phyloP scores from a whole-genome alignment of 2,888 invertebrate genomes.

The Spatulosminthurus flaviceps region DNA sequence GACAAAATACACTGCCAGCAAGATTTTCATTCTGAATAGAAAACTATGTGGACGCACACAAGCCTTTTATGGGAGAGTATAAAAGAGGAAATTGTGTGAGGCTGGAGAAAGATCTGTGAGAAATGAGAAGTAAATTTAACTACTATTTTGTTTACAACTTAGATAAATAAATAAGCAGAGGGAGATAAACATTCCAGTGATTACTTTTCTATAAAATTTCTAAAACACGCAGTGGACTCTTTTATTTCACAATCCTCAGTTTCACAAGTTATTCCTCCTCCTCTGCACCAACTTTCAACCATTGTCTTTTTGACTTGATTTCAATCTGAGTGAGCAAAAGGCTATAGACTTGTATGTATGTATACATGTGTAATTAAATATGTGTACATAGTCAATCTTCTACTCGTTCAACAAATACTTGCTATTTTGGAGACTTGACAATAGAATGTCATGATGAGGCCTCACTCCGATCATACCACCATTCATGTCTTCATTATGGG shows the following conservation, averaged over 20 bases:
- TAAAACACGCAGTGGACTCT: not conserved
- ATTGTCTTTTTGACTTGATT: not conserved
- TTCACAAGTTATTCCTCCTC: not conserved
- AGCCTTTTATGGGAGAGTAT: too few species aligned
- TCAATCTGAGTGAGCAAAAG: not conserved
- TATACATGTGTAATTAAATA: too few species aligned
- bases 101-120: too few species aligned
- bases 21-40: not conserved
- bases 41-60: too few species aligned
- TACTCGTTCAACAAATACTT: not conserved
- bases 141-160: conserved; percentile 10
- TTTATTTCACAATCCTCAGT: not conserved
- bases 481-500: conserved; percentile 14
- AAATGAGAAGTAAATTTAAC: not conserved
- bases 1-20: not conserved
- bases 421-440: not conserved
- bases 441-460: conserved; percentile 7
- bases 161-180: too few species aligned
- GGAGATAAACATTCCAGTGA: not conserved
- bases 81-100: too few species aligned
- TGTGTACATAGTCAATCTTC: too few species aligned
- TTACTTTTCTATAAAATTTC: conserved; percentile 3
- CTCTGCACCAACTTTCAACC: not conserved
- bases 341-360: too few species aligned
- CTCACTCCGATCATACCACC: not conserved